phyloP scores from a whole-genome alignment of 1,140 invertebrate species.

The Choristoneura fumiferana region DNA sequence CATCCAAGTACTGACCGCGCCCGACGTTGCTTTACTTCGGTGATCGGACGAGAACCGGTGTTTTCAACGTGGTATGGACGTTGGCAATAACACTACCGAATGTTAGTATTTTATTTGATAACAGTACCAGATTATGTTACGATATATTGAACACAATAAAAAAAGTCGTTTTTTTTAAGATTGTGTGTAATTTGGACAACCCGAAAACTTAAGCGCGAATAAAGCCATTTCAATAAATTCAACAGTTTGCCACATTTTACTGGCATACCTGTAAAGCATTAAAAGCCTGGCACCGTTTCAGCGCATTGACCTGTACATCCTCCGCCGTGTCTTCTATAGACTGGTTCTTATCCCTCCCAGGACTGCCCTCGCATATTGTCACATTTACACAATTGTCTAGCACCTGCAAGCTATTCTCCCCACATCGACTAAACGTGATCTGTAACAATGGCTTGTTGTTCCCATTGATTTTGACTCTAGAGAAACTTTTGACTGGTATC shows the following conservation, averaged over 20 bases:
- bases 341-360: slow-evolving; percentile 41
- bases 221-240: too few relatives aligned
- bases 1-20: slow-evolving; percentile 16
- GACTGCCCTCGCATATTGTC: slow-evolving; percentile 45
- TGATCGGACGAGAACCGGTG: slow-evolving; percentile 18
- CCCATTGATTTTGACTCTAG: slow-evolving; percentile 63
- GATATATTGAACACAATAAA: too few relatives aligned
- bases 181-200: too few relatives aligned
- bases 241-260: too few relatives aligned
- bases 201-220: too few relatives aligned
- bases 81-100: too few relatives aligned
- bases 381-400: slow-evolving; percentile 65
- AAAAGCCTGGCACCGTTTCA: slow-evolving; percentile 76
- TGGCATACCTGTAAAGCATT: slow-evolving; percentile 72
- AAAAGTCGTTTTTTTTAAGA: too few relatives aligned
- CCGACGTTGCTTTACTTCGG: slow-evolving; percentile 18
- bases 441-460: slow-evolving; percentile 67
- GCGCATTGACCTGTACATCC: slow-evolving; percentile 51
- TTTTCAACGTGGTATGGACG: slow-evolving; percentile 17
- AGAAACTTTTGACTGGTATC: slow-evolving; percentile 51
- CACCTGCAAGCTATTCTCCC: slow-evolving; percentile 63
- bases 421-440: slow-evolving; percentile 58
- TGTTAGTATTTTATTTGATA: too few relatives aligned
- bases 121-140: too few relatives aligned
- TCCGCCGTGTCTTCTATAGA: slow-evolving; percentile 51